Evolutionary conservation across 1,140 invertebrate species (phyloP), one percentile per base, ranked within the genome.

Genomic region (Colletes gigas): DNA sequence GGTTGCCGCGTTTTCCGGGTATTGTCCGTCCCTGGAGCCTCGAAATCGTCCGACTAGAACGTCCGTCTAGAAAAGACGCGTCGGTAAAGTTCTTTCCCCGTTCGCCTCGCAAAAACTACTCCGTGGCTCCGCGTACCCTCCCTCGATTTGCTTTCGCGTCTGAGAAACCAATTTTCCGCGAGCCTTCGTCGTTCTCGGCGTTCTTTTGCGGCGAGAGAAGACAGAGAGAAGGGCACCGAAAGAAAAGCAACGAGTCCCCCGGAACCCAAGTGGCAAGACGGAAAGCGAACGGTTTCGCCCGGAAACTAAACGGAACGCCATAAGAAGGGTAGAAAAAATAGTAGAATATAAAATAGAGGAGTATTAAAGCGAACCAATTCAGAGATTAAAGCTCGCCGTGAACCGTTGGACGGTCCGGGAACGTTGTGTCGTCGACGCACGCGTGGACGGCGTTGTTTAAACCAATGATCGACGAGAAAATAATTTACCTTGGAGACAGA

Each of bases 151-250:
- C 85, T 83, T 83, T 74, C 44, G 79, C 84, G 73, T 84, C 73
- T 59, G 78, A 67, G 84, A 83, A 87, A 87, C 84, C 85, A 87
- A 86, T 87, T 87, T 86, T 81, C 85, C 67, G 74, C 81, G 79
- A 76, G 77, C 71, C 82, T 78, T 67, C 62, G 71, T 77, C 70
- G 71, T 67, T 74, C 77, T 65, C 81, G 54, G 78, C 76, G 68
- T 78, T 81, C 76, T 76, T 78, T 75, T 62, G 68, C 77, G 55
- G 67, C 4, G 66, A 57, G 39, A 70, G 52, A 63, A 44, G 54
- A 72, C 60, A 57, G 74, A 21, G 14, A 19, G 21, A 41, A 62
- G 44, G 30, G 50, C 2, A 30, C 30, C 12, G 52, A 54, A 83
- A 83, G 81, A 65, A 82, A 82, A 67, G 65, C 73, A 84, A 84